A percentile compares a stretch with the other conserved stretches of the same genome.
phyloP scores from a whole-genome alignment of 1,140 invertebrate genomes.

The Drosophila lowei region DNA sequence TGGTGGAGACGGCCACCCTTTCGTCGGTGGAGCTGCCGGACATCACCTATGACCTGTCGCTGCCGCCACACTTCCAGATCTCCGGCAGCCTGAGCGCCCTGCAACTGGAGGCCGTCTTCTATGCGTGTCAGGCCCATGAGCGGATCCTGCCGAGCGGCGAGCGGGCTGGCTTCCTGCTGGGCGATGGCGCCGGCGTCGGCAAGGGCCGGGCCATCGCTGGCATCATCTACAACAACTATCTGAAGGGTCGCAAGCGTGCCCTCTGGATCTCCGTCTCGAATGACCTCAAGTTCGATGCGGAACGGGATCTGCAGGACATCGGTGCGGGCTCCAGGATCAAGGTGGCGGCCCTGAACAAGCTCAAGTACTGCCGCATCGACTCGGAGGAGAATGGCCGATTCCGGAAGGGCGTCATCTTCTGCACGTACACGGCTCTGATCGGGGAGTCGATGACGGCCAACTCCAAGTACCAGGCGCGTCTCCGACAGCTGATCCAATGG shows the following conservation, averaged over 20 bases:
- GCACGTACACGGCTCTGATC: constrained; percentile 99
- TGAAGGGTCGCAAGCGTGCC: constrained; percentile 94
- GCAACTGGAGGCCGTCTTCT: constrained; percentile 98
- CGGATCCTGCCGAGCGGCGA: constrained; percentile 94
- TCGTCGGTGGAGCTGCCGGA: constrained; percentile 98
- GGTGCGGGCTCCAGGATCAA: constrained; percentile 88
- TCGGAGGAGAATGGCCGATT: constrained; percentile 95
- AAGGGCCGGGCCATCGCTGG: constrained; percentile 99
- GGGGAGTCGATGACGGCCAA: constrained; percentile 94
- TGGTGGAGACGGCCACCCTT: constrained; percentile 98
- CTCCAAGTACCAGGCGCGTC: constrained; percentile 95
- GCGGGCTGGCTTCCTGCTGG: constrained; percentile 97
- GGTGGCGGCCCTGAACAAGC: constrained; percentile 95
- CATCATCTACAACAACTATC: constrained; percentile 98
- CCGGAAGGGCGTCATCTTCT: constrained; percentile 98
- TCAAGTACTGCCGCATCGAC: constrained; percentile 98
- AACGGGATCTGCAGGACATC: constrained; percentile 97
- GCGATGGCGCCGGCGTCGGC: constrained; percentile 99
- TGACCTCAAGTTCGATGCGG: constrained; percentile 98
- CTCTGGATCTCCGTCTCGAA: constrained; percentile 99
- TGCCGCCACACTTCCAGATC: constrained; percentile 93
- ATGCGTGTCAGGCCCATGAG: constrained; percentile 98
- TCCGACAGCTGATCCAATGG: constrained; percentile 98
- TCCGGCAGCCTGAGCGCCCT: constrained; percentile 94
- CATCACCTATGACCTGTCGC: constrained; percentile 92